A percentile compares a stretch with the other conserved stretches of the same genome.
Conservation (phyloP, 2,113 vertebrate genomes). For the Eudyptes chrysolophus region DNA sequence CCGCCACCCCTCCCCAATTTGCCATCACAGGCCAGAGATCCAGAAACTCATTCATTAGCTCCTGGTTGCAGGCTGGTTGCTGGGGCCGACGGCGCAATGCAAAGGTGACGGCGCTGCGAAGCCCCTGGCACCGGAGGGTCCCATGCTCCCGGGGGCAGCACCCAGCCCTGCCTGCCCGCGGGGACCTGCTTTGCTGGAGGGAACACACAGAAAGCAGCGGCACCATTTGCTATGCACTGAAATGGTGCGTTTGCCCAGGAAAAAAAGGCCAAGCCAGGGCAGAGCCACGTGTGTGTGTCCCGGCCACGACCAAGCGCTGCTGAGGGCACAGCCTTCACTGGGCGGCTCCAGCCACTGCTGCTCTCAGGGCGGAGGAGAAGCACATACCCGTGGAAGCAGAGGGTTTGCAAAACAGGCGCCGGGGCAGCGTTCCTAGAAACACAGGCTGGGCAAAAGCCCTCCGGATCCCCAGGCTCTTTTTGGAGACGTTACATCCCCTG, state of each 20-base stretch:
- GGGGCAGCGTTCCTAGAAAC: no score
- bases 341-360: background rate
- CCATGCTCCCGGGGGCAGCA: background rate
- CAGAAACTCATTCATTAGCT: background rate
- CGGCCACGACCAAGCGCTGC: background rate
- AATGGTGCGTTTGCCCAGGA: fast-evolving
- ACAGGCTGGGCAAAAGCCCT: background rate
- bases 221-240: background rate
- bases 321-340: background rate
- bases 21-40: background rate
- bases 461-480: background rate
- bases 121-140: background rate
- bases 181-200: background rate
- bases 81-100: background rate
- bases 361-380: fast-evolving
- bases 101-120: background rate
- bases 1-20: background rate
- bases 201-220: fast-evolving
- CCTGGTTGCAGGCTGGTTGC: background rate
- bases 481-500: fast-evolving
- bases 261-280: background rate
- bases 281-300: background rate
- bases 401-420: background rate
- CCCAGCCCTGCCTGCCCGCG: background rate
- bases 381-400: fast-evolving